Conservation (phyloP, 1,140 invertebrate species). For the Brachionus asplanchnoidis region DNA sequence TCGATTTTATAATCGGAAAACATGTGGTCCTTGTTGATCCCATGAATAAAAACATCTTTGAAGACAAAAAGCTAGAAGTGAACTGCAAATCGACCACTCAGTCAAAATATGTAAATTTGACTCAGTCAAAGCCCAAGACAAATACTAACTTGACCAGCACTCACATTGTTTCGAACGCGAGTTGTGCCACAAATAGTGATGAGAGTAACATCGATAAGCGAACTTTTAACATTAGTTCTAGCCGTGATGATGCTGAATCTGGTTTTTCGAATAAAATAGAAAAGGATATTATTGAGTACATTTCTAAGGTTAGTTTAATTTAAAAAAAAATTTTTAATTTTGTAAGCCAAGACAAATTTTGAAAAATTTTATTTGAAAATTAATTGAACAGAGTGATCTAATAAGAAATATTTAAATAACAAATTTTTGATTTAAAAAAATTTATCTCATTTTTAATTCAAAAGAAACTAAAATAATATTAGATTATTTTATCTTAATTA, state of each 20-base stretch:
- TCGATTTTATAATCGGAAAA: constrained; percentile 40
- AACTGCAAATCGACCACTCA: neutral
- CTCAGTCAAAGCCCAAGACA: neutral
- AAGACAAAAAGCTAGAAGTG: neutral
- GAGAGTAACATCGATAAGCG: neutral
- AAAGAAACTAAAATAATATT: no score
- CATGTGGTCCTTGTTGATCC: constrained; percentile 33
- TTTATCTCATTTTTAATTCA: no score
- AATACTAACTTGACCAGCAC: neutral
- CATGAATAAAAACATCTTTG: constrained; percentile 33
- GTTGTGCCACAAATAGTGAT: neutral
- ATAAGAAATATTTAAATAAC: no score
- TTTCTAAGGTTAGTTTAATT: neutral
- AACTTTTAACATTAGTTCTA: neutral
- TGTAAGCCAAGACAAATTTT: no score
- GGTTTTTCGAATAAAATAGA: constrained; percentile 10
- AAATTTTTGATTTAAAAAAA: no score
- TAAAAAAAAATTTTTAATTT: no score
- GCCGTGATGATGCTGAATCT: neutral
- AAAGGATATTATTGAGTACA: constrained; percentile 21
- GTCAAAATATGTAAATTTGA: neutral
- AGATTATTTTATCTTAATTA: no score
- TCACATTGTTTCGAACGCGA: neutral
- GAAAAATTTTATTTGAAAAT: no score
- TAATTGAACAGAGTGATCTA: no score